A percentile compares a stretch with the other conserved stretches of the same genome.
Evolutionary conservation across 37 sponge, comb jelly and placozoan genomes (phyloP).

Genomic region (Eunapius fragilis): DNA sequence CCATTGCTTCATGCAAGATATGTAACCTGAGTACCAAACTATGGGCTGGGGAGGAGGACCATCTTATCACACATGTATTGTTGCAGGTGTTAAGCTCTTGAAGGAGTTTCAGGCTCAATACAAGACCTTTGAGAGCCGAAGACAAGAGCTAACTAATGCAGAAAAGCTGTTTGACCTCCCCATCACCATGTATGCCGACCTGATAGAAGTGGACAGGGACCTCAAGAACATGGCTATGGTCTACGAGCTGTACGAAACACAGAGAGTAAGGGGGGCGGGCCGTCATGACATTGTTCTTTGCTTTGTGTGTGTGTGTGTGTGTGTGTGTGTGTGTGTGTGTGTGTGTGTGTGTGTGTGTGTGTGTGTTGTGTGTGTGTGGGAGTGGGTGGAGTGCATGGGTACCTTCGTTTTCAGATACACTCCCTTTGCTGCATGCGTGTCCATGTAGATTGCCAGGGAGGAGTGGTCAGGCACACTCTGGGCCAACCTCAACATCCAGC

Average conservation of each 20-base stretch:
- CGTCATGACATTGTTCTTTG: neutral
- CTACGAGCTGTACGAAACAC: conserved; percentile 89
- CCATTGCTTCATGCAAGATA: neutral
- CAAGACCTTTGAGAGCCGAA: conserved; percentile 64
- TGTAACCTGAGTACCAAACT: neutral
- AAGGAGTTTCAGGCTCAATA: conserved; percentile 79
- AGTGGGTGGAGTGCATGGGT: no score
- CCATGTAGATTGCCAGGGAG: conserved; percentile 83
- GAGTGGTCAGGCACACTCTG: conserved; percentile 97
- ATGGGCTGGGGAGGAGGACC: no score
- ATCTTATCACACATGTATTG: neutral
- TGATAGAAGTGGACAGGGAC: conserved; percentile 89
- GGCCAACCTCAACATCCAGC: conserved; percentile 94
- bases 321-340: no score
- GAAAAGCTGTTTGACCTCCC: conserved; percentile 98
- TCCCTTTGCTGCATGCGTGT: neutral
- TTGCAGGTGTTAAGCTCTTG: conserved; percentile 68
- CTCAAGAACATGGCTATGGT: conserved; percentile 75
- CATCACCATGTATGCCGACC: conserved; percentile 88
- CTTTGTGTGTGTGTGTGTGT: neutral
- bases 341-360: no score
- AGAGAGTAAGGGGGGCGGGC: conserved; percentile 66
- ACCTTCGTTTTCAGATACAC: no score
- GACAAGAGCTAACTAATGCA: conserved; percentile 95
- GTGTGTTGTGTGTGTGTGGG: no score